These are phyloP conservation scores for Acrossocheilus wenchowensis DNA, from an alignment of 2,797 vertebrate genomes.

Conservation along the genomic window DNA sequence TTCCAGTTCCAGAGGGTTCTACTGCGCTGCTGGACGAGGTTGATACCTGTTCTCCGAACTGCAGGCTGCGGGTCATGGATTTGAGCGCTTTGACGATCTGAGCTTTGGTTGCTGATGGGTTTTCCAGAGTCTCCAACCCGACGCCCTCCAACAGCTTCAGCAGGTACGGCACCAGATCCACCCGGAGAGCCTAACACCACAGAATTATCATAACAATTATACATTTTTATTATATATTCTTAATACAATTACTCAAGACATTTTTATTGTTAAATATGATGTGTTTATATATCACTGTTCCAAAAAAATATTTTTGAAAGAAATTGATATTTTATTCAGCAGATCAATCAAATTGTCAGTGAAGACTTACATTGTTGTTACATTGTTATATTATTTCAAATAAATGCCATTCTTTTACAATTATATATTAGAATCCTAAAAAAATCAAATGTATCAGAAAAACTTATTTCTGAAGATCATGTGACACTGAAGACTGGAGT, in stretches of 20 bases:
- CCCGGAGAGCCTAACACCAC: conserved; percentile 85
- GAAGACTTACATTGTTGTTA: too few species aligned
- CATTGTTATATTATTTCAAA: too few species aligned
- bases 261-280: too few species aligned
- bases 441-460: neutral
- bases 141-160: conserved; percentile 93
- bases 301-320: too few species aligned
- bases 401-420: neutral
- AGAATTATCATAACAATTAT: neutral
- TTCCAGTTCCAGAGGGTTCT: neutral
- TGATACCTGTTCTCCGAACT: conserved; percentile 93
- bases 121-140: conserved; percentile 94
- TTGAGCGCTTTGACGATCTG: conserved; percentile 99
- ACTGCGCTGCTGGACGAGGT: neutral
- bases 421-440: neutral
- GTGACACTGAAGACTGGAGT: neutral
- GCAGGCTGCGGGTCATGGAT: conserved; percentile 96
- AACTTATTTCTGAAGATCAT: neutral
- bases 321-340: too few species aligned
- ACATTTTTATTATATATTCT: too few species aligned
- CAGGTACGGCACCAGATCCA: conserved; percentile 94
- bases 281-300: too few species aligned
- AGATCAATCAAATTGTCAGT: too few species aligned
- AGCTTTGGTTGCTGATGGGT: conserved; percentile 96
- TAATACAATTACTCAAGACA: too few species aligned